phyloP scores from a whole-genome alignment of 2,113 vertebrate genomes.

The Colius striatus region DNA sequence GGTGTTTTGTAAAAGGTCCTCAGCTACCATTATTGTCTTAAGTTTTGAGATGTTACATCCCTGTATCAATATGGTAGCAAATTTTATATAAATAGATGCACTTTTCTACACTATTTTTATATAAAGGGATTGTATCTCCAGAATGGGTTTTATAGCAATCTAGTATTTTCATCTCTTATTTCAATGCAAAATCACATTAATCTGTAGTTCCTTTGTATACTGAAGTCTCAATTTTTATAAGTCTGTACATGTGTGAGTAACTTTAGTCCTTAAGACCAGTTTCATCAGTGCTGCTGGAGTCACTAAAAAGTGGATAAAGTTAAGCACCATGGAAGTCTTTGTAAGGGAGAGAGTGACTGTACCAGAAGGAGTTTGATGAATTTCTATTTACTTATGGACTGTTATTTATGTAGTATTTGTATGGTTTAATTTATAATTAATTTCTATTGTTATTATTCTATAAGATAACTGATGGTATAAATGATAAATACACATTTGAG shows the following conservation, averaged over 20 bases:
- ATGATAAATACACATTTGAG: neutral
- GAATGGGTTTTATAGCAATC: neutral
- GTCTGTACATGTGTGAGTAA: neutral
- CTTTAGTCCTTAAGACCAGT: neutral
- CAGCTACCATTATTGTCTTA: neutral
- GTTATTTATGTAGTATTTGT: neutral
- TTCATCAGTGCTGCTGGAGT: neutral
- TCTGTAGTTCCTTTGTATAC: neutral
- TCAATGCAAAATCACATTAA: neutral
- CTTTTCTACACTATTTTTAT: neutral
- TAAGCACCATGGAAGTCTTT: neutral
- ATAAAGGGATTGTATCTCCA: neutral
- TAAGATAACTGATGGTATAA: neutral
- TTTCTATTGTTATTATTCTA: neutral
- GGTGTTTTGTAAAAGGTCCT: neutral
- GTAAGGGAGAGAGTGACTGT: neutral
- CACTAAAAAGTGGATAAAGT: neutral
- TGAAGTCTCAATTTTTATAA: neutral
- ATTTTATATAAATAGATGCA: neutral
- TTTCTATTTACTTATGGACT: neutral
- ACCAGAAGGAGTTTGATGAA: neutral
- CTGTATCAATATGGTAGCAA: neutral
- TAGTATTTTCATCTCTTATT: neutral
- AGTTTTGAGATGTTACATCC: neutral
- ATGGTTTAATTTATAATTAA: neutral